Conservation (phyloP, 2,113 vertebrate species). For the Charina bottae region DNA sequence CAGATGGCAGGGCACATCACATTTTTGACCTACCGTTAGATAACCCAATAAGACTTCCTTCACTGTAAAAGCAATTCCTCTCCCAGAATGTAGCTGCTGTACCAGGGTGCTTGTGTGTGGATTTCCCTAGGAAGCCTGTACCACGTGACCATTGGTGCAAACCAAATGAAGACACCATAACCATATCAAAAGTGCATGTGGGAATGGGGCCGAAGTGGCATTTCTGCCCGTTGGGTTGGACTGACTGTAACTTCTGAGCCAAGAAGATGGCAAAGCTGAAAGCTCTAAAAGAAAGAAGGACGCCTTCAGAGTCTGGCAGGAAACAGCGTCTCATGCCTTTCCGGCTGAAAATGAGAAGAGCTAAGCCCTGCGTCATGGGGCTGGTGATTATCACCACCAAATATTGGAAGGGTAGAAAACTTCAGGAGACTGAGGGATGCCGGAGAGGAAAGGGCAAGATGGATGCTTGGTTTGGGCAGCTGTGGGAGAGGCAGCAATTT, state of each 20-base stretch:
- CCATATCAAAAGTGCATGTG: not conserved
- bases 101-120: too few relatives aligned
- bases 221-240: not conserved
- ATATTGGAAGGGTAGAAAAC: constrained; percentile 60
- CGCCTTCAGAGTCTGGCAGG: constrained; percentile 31
- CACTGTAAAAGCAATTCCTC: too few relatives aligned
- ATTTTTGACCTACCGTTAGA: too few relatives aligned
- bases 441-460: constrained; percentile 50
- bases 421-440: constrained; percentile 6
- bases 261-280: not conserved
- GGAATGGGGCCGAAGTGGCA: not conserved
- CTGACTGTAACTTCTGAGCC: not conserved
- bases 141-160: too few relatives aligned
- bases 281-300: constrained; percentile 41
- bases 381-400: constrained; percentile 56
- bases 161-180: not conserved
- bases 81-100: too few relatives aligned
- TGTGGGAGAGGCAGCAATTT: not conserved
- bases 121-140: too few relatives aligned
- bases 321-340: constrained; percentile 42
- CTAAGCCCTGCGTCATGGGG: constrained; percentile 48
- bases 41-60: too few relatives aligned
- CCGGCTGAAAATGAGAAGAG: constrained; percentile 53
- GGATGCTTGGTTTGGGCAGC: not conserved
- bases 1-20: too few relatives aligned